These are phyloP conservation scores for Athene noctua DNA, from an alignment of 2,113 vertebrate genomes.

Conservation along the genomic window DNA sequence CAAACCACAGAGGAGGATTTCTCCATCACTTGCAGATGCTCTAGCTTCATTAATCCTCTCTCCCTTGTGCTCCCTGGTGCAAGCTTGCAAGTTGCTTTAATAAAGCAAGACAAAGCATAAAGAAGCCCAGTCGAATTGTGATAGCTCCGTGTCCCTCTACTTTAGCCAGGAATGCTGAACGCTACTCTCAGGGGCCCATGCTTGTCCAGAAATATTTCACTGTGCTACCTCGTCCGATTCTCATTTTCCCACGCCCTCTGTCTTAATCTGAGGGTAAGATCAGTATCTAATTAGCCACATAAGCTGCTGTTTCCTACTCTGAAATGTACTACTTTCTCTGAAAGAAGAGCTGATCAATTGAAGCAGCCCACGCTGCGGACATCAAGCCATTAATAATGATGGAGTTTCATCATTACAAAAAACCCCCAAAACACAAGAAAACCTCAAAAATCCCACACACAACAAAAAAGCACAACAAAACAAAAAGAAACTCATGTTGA, in stretches of 20 bases:
- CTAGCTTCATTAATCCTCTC: not conserved
- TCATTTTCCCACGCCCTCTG: not conserved
- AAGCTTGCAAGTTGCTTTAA: not conserved
- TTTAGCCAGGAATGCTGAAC: not conserved
- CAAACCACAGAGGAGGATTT: not conserved
- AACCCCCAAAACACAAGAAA: no score
- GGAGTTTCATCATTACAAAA: not conserved
- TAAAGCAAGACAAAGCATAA: not conserved
- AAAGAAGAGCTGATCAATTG: not conserved
- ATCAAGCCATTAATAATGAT: not conserved
- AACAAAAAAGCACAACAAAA: not conserved
- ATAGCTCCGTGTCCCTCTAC: not conserved
- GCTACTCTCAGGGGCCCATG: not conserved
- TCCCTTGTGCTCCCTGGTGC: not conserved
- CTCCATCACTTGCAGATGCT: not conserved
- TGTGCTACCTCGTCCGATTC: not conserved
- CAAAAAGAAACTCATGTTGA: rapidly evolving
- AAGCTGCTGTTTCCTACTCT: not conserved
- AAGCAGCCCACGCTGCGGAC: not conserved
- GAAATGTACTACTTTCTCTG: not conserved
- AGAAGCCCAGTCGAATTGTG: not conserved
- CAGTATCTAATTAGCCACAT: not conserved
- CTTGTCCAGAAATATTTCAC: not conserved
- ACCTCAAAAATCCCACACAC: rapidly evolving
- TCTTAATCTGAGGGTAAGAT: not conserved